Conservation (phyloP, 2,888 invertebrate genomes). For the Atrina japonica region DNA sequence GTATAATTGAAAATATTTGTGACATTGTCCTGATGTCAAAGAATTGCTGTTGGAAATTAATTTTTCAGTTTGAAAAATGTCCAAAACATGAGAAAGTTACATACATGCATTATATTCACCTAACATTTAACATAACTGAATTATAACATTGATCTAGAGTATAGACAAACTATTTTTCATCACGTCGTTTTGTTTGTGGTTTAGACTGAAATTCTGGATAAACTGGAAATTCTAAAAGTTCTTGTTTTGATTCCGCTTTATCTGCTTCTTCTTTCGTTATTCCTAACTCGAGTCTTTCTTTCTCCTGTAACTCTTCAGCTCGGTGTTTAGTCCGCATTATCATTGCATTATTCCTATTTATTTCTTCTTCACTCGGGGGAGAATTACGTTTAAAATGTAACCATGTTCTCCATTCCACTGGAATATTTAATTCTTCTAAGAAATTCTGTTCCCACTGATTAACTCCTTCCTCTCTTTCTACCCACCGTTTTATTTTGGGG, state of each 20-base stretch:
- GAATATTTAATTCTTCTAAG: constrained; percentile 3
- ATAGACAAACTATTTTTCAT: too few species aligned
- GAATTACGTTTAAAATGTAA: constrained; percentile 14
- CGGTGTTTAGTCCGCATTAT: constrained; percentile 1
- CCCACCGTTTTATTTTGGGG: constrained; percentile 9
- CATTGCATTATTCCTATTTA: constrained; percentile 3
- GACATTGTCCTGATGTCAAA: too few species aligned
- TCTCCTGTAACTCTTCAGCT: constrained; percentile 14
- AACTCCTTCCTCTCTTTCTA: neutral
- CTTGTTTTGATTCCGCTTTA: neutral
- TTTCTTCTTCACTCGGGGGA: constrained; percentile 6
- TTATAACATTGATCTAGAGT: too few species aligned
- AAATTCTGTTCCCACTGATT: neutral
- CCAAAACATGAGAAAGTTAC: too few species aligned
- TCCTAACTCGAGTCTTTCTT: neutral
- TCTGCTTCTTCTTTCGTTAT: neutral
- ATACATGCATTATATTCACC: too few species aligned
- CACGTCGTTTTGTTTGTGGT: too few species aligned
- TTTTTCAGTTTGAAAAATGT: too few species aligned
- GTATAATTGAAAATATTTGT: too few species aligned
- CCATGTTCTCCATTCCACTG: constrained; percentile 22
- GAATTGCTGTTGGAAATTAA: too few species aligned
- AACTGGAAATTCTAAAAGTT: constrained; percentile 6
- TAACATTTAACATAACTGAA: too few species aligned
- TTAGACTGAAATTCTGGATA: constrained; percentile 6